These are phyloP conservation scores for Leucosticte australis DNA, from an alignment of 2,113 vertebrate genomes.

Conservation along the genomic window DNA sequence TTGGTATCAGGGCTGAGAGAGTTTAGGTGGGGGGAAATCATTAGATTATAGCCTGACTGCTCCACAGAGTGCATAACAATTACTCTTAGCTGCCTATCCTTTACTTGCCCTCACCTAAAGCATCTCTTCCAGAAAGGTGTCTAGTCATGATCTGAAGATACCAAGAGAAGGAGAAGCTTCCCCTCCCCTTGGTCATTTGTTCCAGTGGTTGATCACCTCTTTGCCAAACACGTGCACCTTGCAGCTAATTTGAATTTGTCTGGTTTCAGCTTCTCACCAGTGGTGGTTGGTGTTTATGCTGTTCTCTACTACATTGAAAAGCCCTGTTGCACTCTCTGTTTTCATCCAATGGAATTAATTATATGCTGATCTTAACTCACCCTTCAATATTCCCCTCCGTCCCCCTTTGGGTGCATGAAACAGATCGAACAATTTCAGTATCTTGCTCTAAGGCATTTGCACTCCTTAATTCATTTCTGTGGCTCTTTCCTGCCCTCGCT, in stretches of 20 bases:
- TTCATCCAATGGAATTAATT: neutral
- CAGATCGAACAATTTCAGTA: slow-evolving; percentile 43
- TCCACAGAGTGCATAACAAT: fast-evolving
- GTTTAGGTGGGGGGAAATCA: neutral
- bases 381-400: slow-evolving; percentile 2
- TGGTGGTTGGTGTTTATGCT: slow-evolving; percentile 11
- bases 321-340: neutral
- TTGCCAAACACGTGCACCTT: slow-evolving; percentile 21
- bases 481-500: slow-evolving; percentile 44
- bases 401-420: slow-evolving; percentile 25
- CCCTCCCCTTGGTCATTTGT: slow-evolving; percentile 38
- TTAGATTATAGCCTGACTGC: neutral
- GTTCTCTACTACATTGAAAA: neutral
- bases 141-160: slow-evolving; percentile 2
- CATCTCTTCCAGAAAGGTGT: slow-evolving; percentile 15
- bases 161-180: neutral
- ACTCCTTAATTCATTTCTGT: slow-evolving; percentile 54
- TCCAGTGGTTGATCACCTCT: slow-evolving; percentile 53
- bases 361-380: neutral
- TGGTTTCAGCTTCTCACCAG: slow-evolving; percentile 48
- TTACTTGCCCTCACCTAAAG: neutral
- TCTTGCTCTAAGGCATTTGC: slow-evolving; percentile 37
- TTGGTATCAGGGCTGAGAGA: neutral
- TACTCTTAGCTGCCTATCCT: neutral
- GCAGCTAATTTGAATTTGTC: slow-evolving; percentile 61